Conservation (phyloP, 2,888 invertebrate species). For the Globia sparganii region DNA sequence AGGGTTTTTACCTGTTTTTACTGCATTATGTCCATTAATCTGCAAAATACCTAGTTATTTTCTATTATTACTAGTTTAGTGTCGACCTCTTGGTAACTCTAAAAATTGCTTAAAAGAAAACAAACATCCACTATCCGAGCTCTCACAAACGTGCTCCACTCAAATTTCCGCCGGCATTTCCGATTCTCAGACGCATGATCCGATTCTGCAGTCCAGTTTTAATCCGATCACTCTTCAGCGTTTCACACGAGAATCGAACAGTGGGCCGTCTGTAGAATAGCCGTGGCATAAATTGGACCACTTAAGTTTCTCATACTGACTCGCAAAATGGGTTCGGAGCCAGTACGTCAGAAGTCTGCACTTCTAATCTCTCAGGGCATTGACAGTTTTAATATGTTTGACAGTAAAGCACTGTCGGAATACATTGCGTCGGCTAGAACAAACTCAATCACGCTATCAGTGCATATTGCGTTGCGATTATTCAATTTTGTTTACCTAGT, state of each 20-base stretch:
- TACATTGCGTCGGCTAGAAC: not conserved
- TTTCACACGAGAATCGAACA: constrained; percentile 75
- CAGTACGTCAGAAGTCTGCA: constrained; percentile 33
- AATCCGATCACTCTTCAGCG: constrained; percentile 79
- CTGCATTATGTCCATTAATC: not conserved
- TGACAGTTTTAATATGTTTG: constrained; percentile 24
- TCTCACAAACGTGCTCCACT: constrained; percentile 1
- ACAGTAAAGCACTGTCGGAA: not conserved
- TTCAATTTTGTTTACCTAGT: not conserved
- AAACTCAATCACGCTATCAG: not conserved
- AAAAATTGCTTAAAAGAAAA: constrained; percentile 3
- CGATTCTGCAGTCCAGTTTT: constrained; percentile 62
- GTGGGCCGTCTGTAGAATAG: constrained; percentile 74
- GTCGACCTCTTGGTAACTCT: not conserved
- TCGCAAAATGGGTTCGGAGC: constrained; percentile 69
- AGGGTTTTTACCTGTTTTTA: not conserved
- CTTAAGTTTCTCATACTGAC: constrained; percentile 72
- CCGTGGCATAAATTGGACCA: constrained; percentile 77
- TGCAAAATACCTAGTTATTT: not conserved
- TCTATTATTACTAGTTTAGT: not conserved
- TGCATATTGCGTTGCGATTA: not conserved
- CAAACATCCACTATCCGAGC: constrained; percentile 26
- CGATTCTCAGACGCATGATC: constrained; percentile 52
- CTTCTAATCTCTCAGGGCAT: constrained; percentile 27
- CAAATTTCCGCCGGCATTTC: constrained; percentile 29